Percentiles rank a stretch among this genome's conserved stretches.
Conservation (phyloP, 37 sponge, comb jelly and placozoan species). For the Petrosia ficiformis region DNA sequence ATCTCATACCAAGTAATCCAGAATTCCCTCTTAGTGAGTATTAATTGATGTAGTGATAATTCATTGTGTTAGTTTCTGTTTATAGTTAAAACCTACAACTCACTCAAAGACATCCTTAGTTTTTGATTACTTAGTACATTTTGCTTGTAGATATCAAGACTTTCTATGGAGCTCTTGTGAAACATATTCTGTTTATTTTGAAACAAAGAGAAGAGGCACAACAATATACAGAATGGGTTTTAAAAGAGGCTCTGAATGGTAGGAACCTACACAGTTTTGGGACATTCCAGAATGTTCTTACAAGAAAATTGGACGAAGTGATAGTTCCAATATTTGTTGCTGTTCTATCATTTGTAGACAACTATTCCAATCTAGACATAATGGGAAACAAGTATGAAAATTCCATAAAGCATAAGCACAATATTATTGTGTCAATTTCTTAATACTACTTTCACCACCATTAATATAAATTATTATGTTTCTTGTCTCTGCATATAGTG, state of each 20-base stretch:
- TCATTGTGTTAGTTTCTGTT: too few species aligned
- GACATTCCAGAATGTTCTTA: slow-evolving; percentile 22
- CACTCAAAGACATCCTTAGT: too few species aligned
- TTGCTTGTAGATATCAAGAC: slow-evolving; percentile 1
- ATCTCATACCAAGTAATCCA: slow-evolving; percentile 28
- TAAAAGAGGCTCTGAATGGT: slow-evolving; percentile 50
- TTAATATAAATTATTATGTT: too few species aligned
- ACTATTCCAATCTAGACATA: slow-evolving; percentile 57
- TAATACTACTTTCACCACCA: slow-evolving; percentile 6
- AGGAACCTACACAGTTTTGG: slow-evolving; percentile 25
- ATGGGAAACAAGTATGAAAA: slow-evolving; percentile 5
- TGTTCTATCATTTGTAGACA: slow-evolving; percentile 56
- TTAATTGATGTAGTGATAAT: too few species aligned
- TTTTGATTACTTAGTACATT: neutral
- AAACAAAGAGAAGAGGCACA: slow-evolving; percentile 36
- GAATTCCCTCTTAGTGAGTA: slow-evolving; percentile 14
- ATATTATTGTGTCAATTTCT: too few species aligned
- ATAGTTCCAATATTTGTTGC: slow-evolving; percentile 60
- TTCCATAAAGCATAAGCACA: neutral
- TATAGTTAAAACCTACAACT: too few species aligned
- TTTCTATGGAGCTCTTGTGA: slow-evolving; percentile 59
- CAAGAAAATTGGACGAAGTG: slow-evolving; percentile 48
- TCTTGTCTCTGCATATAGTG: too few species aligned
- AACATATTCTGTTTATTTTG: slow-evolving; percentile 30
- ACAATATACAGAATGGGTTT: slow-evolving; percentile 39